These are phyloP conservation scores for Augochlora pura DNA, from an alignment of 1,140 invertebrate species.

Conservation along the genomic window DNA sequence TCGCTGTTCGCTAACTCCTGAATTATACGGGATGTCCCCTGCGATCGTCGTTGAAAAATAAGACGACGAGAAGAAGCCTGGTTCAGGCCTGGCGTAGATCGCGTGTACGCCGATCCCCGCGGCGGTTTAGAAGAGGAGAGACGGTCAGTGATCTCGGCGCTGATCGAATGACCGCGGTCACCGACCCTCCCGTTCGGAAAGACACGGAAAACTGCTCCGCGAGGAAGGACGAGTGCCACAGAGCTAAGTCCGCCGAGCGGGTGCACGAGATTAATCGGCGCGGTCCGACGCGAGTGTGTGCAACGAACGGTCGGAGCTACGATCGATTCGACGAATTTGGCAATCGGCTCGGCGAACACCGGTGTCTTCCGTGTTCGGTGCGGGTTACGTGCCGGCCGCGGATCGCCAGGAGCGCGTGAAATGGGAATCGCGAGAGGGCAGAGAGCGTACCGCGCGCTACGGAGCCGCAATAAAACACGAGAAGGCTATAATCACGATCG, in stretches of 20 bases:
- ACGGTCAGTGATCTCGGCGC: no score
- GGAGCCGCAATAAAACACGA: constrained; percentile 70
- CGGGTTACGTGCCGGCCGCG: not conserved
- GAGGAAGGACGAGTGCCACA: no score
- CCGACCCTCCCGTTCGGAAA: no score
- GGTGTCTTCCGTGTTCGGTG: constrained; percentile 5
- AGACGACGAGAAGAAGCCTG: no score
- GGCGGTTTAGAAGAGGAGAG: no score
- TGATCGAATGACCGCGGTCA: no score
- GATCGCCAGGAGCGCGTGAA: constrained; percentile 28
- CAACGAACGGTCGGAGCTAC: not conserved
- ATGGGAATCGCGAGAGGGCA: constrained; percentile 22
- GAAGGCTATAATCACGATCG: constrained; percentile 72
- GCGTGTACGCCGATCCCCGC: no score
- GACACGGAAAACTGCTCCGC: no score
- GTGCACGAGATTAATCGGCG: not conserved
- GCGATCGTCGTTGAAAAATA: no score
- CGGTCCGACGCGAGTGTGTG: not conserved
- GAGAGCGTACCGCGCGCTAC: not conserved
- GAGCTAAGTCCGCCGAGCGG: no score
- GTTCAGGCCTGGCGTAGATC: no score
- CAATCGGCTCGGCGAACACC: not conserved
- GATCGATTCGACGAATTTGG: constrained; percentile 4
- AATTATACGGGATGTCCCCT: no score
- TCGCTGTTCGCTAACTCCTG: not conserved